phyloP scores from a whole-genome alignment of 2,113 vertebrate genomes.

The Xenus cinereus region DNA sequence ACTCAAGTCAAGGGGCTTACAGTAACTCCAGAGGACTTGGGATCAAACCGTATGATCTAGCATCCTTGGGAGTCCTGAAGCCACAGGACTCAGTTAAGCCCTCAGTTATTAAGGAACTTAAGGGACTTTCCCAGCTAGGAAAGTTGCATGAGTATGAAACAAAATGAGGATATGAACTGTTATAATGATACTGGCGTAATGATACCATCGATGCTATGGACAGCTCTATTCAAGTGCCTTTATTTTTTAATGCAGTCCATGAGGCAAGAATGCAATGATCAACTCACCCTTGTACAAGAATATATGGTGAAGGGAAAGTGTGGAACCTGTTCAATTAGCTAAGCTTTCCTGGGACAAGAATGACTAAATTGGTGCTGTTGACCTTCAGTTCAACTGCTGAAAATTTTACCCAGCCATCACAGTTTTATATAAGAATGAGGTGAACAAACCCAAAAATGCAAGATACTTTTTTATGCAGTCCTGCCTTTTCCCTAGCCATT shows the following conservation, averaged over 20 bases:
- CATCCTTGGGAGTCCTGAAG: neutral
- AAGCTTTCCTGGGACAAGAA: neutral
- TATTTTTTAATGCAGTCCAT: neutral
- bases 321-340: neutral
- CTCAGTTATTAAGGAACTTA: neutral
- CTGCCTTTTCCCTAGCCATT: neutral
- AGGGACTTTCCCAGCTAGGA: neutral
- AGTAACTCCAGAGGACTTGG: neutral
- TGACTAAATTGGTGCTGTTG: neutral
- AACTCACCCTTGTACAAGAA: neutral
- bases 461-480: neutral
- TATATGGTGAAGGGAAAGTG: neutral
- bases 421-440: neutral
- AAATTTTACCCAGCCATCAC: neutral
- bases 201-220: neutral
- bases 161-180: neutral
- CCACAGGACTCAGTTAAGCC: no score
- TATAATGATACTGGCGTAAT: neutral
- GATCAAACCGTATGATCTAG: rapidly evolving
- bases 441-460: neutral
- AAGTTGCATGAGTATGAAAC: neutral
- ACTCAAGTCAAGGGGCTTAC: neutral
- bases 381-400: neutral
- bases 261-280: neutral
- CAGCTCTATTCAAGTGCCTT: neutral